A percentile compares a stretch with the other conserved stretches of the same genome.
phyloP scores from a whole-genome alignment of 2,888 invertebrate genomes.

The Asteroscopus sphinx region DNA sequence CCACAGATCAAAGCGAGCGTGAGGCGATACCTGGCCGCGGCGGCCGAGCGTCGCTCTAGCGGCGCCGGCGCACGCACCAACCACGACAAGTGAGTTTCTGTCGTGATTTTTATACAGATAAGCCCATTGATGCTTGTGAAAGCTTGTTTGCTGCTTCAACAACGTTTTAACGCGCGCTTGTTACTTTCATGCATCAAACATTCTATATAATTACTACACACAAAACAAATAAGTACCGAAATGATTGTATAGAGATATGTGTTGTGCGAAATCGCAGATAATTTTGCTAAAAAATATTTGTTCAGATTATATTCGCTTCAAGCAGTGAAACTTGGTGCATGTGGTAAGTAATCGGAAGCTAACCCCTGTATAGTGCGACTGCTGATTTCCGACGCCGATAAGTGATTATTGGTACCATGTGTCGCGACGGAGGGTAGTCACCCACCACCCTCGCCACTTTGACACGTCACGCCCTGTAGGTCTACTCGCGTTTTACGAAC shows the following conservation, averaged over 20 bases:
- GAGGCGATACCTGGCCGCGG: slow-evolving; percentile 92
- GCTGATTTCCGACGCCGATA: slow-evolving; percentile 83
- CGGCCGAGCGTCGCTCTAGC: slow-evolving; percentile 80
- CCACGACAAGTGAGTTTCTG: slow-evolving; percentile 82
- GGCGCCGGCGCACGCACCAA: slow-evolving; percentile 73
- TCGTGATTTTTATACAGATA: slow-evolving; percentile 51
- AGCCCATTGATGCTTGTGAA: slow-evolving; percentile 57
- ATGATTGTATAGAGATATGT: slow-evolving; percentile 2
- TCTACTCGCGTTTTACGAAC: too few relatives aligned
- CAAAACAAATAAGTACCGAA: slow-evolving; percentile 7
- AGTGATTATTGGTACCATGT: slow-evolving; percentile 78
- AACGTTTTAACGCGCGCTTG: slow-evolving; percentile 42
- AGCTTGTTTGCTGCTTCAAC: slow-evolving; percentile 51
- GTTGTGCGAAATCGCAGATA: slow-evolving; percentile 16
- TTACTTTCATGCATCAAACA: slow-evolving; percentile 49
- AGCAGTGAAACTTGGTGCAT: slow-evolving; percentile 62
- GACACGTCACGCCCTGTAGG: slow-evolving; percentile 46
- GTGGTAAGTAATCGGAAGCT: slow-evolving; percentile 67
- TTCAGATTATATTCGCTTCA: slow-evolving; percentile 38
- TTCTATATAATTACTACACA: slow-evolving; percentile 25
- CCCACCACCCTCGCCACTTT: slow-evolving; percentile 49
- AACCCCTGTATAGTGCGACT: slow-evolving; percentile 74
- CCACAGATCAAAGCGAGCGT: slow-evolving; percentile 96
- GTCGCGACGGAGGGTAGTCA: slow-evolving; percentile 49
- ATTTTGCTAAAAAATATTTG: slow-evolving; percentile 5